Evolutionary conservation across 2,888 invertebrate species (phyloP).

Genomic region (Abscondita cerata): DNA sequence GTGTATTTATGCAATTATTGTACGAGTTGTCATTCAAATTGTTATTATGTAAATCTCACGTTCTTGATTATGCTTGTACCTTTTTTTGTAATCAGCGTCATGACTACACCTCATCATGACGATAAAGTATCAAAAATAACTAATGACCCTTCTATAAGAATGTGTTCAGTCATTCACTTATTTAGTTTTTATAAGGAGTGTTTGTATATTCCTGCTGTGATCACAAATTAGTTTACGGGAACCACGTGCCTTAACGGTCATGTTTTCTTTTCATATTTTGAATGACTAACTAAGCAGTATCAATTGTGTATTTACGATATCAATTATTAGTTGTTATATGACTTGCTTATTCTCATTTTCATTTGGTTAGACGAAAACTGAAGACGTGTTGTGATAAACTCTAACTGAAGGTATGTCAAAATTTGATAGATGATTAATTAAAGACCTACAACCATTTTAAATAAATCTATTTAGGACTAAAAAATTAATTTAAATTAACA

Average conservation of each 20-base stretch:
- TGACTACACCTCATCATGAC: conserved; percentile 57
- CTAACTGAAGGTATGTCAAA: conserved; percentile 43
- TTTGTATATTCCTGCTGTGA: conserved; percentile 69
- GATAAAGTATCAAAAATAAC: conserved; percentile 59
- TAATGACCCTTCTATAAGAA: conserved; percentile 60
- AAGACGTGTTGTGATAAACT: conserved; percentile 44
- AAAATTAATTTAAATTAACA: conserved; percentile 8
- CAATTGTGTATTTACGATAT: conserved; percentile 50
- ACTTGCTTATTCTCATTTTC: conserved; percentile 45
- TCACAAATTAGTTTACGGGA: conserved; percentile 67
- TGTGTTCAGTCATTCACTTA: conserved; percentile 68
- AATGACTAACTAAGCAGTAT: conserved; percentile 35
- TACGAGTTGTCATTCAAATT: conserved; percentile 6
- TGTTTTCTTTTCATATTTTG: conserved; percentile 25
- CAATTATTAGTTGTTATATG: conserved; percentile 53
- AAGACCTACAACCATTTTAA: conserved; percentile 8
- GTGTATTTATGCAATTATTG: not conserved
- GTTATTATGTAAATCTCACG: conserved; percentile 28
- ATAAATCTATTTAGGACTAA: not conserved
- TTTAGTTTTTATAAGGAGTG: conserved; percentile 64
- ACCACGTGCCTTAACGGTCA: conserved; percentile 32
- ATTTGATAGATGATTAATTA: conserved; percentile 37
- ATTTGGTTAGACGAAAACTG: conserved; percentile 39
- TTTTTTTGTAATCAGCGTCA: conserved; percentile 54
- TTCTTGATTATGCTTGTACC: conserved; percentile 37